These are phyloP conservation scores for Coronaproctus castanopsis DNA, from an alignment of 2,888 invertebrate genomes.

Conservation along the genomic window DNA sequence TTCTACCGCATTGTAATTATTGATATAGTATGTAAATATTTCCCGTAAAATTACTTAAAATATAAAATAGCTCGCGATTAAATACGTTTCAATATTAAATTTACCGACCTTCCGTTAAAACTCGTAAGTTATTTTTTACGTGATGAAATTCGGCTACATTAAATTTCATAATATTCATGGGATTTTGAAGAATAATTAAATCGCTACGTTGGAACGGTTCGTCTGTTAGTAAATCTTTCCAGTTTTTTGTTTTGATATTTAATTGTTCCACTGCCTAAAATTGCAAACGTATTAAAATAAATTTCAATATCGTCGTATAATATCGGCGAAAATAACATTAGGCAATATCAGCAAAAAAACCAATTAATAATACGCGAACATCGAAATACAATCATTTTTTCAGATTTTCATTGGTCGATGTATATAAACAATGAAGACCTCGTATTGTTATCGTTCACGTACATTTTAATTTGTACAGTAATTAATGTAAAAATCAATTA, in stretches of 20 bases:
- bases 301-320: too few species aligned
- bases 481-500: too few species aligned
- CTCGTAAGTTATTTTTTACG: conserved; percentile 69
- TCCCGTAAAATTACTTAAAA: background rate
- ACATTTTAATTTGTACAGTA: too few species aligned
- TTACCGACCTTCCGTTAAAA: conserved; percentile 56
- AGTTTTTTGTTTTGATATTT: conserved; percentile 83
- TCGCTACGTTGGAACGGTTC: conserved; percentile 70
- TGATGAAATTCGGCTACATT: conserved; percentile 88
- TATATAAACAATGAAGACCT: too few species aligned
- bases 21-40: background rate
- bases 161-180: conserved; percentile 72
- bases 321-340: too few species aligned
- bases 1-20: background rate
- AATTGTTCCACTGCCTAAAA: conserved; percentile 69
- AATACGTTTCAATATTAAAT: conserved; percentile 5
- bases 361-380: too few species aligned
- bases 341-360: too few species aligned
- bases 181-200: conserved; percentile 81
- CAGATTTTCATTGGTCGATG: too few species aligned
- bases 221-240: conserved; percentile 82
- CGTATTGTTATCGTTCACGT: too few species aligned
- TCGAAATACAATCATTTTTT: too few species aligned
- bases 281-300: background rate
- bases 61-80: background rate